A percentile compares a stretch with the other conserved stretches of the same genome.
Conservation (phyloP, 2,113 vertebrate species). For the Macaca nemestrina region DNA sequence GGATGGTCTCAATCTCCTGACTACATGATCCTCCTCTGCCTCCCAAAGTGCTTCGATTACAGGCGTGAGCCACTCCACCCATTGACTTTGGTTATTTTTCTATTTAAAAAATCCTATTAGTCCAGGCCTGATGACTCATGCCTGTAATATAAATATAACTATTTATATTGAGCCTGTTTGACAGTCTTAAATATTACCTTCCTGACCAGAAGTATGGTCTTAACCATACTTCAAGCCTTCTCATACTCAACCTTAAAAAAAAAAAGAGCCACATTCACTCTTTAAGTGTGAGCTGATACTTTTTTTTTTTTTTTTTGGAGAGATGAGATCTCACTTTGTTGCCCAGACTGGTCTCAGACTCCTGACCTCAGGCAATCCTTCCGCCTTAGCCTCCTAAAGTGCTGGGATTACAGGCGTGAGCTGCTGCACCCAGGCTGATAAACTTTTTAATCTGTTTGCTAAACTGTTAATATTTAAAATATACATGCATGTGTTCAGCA, state of each 20-base stretch:
- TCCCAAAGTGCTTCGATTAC: too few relatives aligned
- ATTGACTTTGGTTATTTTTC: neutral
- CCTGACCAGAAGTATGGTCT: neutral
- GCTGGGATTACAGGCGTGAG: neutral
- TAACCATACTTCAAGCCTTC: neutral
- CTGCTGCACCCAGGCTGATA: neutral
- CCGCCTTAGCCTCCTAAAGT: neutral
- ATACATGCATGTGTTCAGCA: neutral
- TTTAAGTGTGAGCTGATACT: neutral
- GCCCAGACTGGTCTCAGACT: neutral
- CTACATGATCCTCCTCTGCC: too few relatives aligned
- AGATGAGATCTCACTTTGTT: neutral
- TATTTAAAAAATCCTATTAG: neutral
- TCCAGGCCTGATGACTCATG: too few relatives aligned
- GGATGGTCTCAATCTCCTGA: too few relatives aligned
- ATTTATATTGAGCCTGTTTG: neutral
- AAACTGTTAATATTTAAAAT: neutral
- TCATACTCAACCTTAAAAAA: neutral
- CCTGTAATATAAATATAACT: too few relatives aligned
- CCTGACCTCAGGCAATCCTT: neutral
- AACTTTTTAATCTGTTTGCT: neutral
- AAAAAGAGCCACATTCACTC: neutral
- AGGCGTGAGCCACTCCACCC: too few relatives aligned
- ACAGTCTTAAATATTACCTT: neutral
- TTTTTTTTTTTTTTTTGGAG: neutral